Base-by-base conservation (phyloP, 2,113 vertebrate species). In the Rhinolophus sinicus region DNA sequence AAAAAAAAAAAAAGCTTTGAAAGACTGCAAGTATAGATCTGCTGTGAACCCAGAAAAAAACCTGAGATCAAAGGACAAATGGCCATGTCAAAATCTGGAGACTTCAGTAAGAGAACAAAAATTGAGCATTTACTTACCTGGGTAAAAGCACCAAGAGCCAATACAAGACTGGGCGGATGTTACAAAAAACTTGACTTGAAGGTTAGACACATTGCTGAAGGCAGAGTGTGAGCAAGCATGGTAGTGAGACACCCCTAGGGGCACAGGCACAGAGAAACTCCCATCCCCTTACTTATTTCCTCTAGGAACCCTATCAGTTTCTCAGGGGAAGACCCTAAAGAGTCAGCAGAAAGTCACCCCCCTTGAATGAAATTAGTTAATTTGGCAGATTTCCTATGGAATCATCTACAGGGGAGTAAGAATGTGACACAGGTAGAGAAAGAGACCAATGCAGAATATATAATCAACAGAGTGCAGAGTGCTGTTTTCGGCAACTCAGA, bases 241-340 rank as follows among this genome's bases (percentile, higher is more conserved):
- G n/a, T 1, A 30, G 4, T 26, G 13, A 21, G 50, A 14, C 13
- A 28, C 6, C 14, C 58, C 16, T 1, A 14, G 62, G 4, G 6
- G 6, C 24, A 30, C 1, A 73, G 26, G 58, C 16, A 9, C 1
- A 56, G 13, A 4, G 16, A 64, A 54, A 54, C 62, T 26, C 7
- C 70, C 33, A 19, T 50, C 24, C 21, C 9, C 7, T 50, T 13
- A 33, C 7, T 85, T 3, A 52, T 26, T 33, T 70, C 81, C n/a
- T 44, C 40, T 12, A 54, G 28, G 21, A 89, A 16, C 22, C 3
- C 15, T 28, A 30, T 11, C 64, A 50, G 13, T 14, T 13, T 28
- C 6, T 64, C 6, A 1, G 16, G 28, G 44, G 44, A 64, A 44
- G 8, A 58, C 73, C 14, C 14, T 58, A 18, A 73, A 50, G 8